Base-by-base conservation (phyloP, 53 echinoderm and acorn worm genomes). In the Mesocentrotus franciscanus region DNA sequence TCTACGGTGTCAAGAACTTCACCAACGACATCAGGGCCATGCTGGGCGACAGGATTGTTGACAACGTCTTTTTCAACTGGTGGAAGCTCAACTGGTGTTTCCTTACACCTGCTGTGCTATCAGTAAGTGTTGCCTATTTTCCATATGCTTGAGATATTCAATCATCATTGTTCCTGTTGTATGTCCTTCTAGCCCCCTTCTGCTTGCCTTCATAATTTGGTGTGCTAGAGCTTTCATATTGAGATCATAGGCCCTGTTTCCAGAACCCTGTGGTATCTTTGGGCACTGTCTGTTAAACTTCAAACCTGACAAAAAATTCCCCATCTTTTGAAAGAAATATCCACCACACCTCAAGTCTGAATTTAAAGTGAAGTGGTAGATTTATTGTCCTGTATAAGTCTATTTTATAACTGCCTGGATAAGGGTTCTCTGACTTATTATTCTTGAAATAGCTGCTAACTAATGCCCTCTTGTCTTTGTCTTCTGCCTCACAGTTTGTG, bases 11-110 rank as follows among this genome's bases (percentile, higher is more conserved):
- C 90, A 97, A 97, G 95, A 91, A 95, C 70, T 99, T 99, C 78
- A 92, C 60, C 42, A 99, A 99, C 66, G 99, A 99, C 96, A 99
- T 99, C 92, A 97, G 99, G 55, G 92, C 97, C 33, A 99, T 99
- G 99, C 89, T 99, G 22, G 99, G 99, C 15, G 97, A 97, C 92
- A 78, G 92, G 60, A 74, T 97, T 16, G 98, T 99, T 8, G 99
- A 99, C 56, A 90, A 95, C 57, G 12, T 94, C 62, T 84, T 98
- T 92, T 99, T 99, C 94, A 94, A 94, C 95, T 99, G 99, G 99
- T 99, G 99, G 99, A 91, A 96, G 35, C 92, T 99, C 42, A 99
- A 99, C 96, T 99, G 99, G 99, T 97, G 97, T 94, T 96, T 96
- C 91, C 96, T 99, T 71, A 99, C 99, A 70, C 99, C 99, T 8